Evolutionary conservation across 2,888 invertebrate genomes (phyloP), one percentile per base, ranked within the genome.

Genomic region (Drosophila meridionalis): DNA sequence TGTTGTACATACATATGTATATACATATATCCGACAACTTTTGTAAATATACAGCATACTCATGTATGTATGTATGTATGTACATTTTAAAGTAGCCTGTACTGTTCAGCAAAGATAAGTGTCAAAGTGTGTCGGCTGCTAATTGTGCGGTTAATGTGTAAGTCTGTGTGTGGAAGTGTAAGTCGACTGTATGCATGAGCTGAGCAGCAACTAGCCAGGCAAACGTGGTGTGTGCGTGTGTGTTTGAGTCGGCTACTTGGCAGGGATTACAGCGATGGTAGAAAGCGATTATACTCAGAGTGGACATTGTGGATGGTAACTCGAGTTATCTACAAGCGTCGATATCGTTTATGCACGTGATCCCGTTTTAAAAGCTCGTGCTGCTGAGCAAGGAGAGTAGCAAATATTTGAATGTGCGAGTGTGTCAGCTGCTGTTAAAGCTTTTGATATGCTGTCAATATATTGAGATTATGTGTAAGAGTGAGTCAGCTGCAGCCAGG

Each of bases 171-270:
- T 11, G 52, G 34, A 34, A 6, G 52, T 34, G 7, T 20, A 34
- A 52, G 52, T 52, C 32, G 50, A 50, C 8, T 30, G 9, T 32
- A 32, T 52, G 50, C 50, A n/a, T 50, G 20, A 50, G 32, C n/a
- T 50, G 32, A 20, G 20, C 50, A 32, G n/a, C n/a, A 50, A 32
- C 32, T n/a, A 32, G 32, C 9, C 9, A 11, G 32, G 5, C 9
- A 50, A 50, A 4, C n/a, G 34, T 11, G 11, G 52, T 32, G 11
- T n/a, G 32, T 50, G 50, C n/a, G n/a, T 20, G 50, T 34, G 50
- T 11, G 2, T 30, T 8, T n/a, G 32, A 20, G 3, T 34, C 20
- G 50, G 1, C 5, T 20, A n/a, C 34, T 52, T 52, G 50, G 20
- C 34, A 20, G 34, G 32, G 50, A n/a, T 50, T 50, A n/a, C n/a